phyloP scores from a whole-genome alignment of 2,113 vertebrate genomes.

The Cyrtonyx montezumae region DNA sequence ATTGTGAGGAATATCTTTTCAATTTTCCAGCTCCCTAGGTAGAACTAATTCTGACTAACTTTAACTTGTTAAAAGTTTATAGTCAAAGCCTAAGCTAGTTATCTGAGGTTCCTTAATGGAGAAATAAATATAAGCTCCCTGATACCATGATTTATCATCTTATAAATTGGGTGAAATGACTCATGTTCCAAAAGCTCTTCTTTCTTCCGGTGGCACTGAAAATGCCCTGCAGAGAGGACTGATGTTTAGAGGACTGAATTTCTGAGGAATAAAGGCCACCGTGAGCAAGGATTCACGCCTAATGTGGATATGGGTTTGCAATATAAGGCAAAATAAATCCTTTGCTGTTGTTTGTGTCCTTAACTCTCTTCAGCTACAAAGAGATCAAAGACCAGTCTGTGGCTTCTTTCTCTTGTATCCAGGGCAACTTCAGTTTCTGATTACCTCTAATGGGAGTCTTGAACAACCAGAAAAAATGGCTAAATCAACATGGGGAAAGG shows the following conservation, averaged over 20 bases:
- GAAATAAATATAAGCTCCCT: background rate
- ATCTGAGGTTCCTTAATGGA: background rate
- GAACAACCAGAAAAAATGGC: background rate
- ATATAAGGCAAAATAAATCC: background rate
- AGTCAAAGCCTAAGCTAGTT: background rate
- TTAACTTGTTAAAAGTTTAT: background rate
- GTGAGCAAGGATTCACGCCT: background rate
- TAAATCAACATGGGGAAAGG: background rate
- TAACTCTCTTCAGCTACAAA: background rate
- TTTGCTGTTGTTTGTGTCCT: background rate
- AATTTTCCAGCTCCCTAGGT: conserved; percentile 25
- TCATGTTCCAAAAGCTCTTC: background rate
- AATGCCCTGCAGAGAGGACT: background rate
- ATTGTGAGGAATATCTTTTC: background rate
- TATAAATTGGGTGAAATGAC: background rate
- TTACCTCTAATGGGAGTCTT: background rate
- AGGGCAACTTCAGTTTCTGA: background rate
- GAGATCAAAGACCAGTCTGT: background rate
- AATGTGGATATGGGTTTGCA: background rate
- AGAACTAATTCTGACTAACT: conserved; percentile 2
- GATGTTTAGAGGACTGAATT: background rate
- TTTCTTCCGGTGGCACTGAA: background rate
- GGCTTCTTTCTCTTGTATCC: background rate
- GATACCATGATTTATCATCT: background rate
- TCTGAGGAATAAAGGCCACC: background rate